A percentile compares a stretch with the other conserved stretches of the same genome.
These are phyloP conservation scores for Lithophane leautieri DNA, from an alignment of 2,888 invertebrate species.

Conservation along the genomic window DNA sequence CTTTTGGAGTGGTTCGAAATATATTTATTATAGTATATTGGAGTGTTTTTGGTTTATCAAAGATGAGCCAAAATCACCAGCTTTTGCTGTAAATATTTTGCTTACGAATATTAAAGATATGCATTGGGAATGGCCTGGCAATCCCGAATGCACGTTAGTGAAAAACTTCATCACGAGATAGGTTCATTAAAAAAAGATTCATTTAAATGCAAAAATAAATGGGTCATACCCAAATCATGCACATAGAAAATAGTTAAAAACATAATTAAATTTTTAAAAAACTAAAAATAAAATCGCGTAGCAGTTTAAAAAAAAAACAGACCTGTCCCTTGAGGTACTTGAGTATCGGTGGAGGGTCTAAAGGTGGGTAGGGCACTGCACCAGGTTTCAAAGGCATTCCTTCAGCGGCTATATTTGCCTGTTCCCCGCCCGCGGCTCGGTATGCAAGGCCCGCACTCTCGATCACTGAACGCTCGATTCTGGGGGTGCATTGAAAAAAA, in stretches of 20 bases:
- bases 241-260: neutral
- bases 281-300: too few species aligned
- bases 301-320: too few species aligned
- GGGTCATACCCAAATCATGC: neutral
- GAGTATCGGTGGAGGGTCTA: slow-evolving; percentile 83
- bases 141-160: neutral
- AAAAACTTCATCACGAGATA: neutral
- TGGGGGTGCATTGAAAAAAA: slow-evolving; percentile 58
- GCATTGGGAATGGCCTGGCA: neutral
- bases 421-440: slow-evolving; percentile 83
- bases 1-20: neutral
- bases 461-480: slow-evolving; percentile 86
- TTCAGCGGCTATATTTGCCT: slow-evolving; percentile 67
- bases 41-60: neutral
- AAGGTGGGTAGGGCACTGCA: slow-evolving; percentile 82
- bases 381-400: slow-evolving; percentile 70
- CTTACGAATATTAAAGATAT: neutral
- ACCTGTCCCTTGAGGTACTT: slow-evolving; percentile 87
- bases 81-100: neutral
- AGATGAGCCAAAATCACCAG: neutral
- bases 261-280: neutral
- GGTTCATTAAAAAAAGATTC: neutral
- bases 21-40: neutral
- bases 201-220: neutral
- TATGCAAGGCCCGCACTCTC: slow-evolving; percentile 86